phyloP scores from a whole-genome alignment of 2,888 invertebrate species.

The Lithodes maja region DNA sequence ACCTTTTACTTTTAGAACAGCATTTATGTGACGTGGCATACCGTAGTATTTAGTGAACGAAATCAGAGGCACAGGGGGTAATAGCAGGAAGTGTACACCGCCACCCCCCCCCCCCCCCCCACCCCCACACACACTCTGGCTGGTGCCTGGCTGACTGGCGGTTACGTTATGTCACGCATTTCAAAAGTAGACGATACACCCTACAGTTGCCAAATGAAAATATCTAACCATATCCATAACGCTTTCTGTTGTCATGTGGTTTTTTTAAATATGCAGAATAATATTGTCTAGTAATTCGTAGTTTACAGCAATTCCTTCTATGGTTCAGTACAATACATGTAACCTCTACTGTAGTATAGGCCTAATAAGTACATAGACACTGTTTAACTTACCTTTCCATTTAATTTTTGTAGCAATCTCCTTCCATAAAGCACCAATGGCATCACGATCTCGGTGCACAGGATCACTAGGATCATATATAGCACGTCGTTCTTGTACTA shows the following conservation, averaged over 20 bases:
- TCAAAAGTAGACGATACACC: conserved; percentile 35
- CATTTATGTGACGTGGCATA: no score
- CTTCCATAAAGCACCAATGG: conserved; percentile 2
- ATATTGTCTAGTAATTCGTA: conserved; percentile 23
- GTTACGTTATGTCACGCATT: conserved; percentile 39
- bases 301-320: conserved; percentile 29
- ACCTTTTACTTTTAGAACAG: no score
- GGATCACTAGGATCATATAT: conserved; percentile 1
- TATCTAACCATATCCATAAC: conserved; percentile 44
- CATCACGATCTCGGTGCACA: conserved; percentile 34
- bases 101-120: no score
- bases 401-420: conserved; percentile 33
- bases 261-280: conserved; percentile 27
- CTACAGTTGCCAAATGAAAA: conserved; percentile 36
- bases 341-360: not conserved
- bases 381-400: conserved; percentile 19
- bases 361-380: conserved; percentile 5
- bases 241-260: conserved; percentile 1
- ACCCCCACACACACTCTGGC: no score
- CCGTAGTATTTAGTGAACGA: not conserved
- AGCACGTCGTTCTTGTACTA: not conserved
- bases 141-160: conserved; percentile 31
- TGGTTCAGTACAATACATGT: conserved; percentile 39
- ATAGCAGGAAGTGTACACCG: no score
- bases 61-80: not conserved